Conservation (phyloP, 2,797 vertebrate species). For the Esox masquinongy region DNA sequence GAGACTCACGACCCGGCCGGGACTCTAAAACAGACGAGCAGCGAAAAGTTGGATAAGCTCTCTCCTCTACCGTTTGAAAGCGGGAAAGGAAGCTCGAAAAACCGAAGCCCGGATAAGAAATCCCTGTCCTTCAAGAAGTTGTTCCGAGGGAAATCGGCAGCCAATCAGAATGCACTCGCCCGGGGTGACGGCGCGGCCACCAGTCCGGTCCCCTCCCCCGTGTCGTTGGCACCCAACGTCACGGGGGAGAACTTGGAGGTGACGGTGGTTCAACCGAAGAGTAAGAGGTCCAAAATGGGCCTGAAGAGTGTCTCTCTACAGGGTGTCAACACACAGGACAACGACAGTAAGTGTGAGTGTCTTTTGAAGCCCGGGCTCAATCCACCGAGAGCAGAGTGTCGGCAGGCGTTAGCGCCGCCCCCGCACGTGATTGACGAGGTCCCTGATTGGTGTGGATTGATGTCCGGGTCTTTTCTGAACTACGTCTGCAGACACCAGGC, state of each 20-base stretch:
- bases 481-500: no score
- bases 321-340: constrained; percentile 34
- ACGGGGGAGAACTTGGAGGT: constrained; percentile 38
- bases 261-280: constrained; percentile 25
- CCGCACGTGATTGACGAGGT: no score
- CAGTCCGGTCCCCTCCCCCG: constrained; percentile 6
- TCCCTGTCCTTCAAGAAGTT: neutral
- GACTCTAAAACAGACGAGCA: constrained; percentile 25
- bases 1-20: constrained; percentile 10
- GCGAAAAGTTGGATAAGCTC: constrained; percentile 39
- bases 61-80: constrained; percentile 18
- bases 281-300: constrained; percentile 25
- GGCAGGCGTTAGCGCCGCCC: no score
- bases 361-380: no score
- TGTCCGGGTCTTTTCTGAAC: no score
- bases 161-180: neutral
- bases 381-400: no score
- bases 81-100: constrained; percentile 16
- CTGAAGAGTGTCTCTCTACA: constrained; percentile 39
- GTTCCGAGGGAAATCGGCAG: constrained; percentile 9
- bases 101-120: constrained; percentile 24
- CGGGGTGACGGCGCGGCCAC: neutral
- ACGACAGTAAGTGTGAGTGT: constrained; percentile 51
- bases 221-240: neutral
- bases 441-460: no score